Evolutionary conservation across 1,140 invertebrate genomes (phyloP).

Genomic region (Spodoptera frugiperda): DNA sequence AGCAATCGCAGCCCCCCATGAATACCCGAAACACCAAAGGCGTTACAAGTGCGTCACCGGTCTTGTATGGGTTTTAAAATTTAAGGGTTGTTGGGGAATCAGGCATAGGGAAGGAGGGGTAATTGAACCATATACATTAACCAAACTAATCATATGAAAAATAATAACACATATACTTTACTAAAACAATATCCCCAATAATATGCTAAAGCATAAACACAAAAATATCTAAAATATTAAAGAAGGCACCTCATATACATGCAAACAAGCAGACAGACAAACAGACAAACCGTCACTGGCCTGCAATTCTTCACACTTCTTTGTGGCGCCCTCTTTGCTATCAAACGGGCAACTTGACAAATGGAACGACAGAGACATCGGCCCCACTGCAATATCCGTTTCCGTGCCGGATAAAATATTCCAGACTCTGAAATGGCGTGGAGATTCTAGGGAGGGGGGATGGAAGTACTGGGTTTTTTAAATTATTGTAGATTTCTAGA

Average conservation of each 20-base stretch:
- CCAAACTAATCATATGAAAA: too few relatives aligned
- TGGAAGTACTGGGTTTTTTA: not conserved
- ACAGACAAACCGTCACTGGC: slow-evolving; percentile 27
- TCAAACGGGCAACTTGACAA: slow-evolving; percentile 73
- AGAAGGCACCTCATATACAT: not conserved
- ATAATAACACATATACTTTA: too few relatives aligned
- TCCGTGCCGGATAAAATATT: slow-evolving; percentile 57
- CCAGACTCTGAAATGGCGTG: slow-evolving; percentile 26
- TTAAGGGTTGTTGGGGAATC: too few relatives aligned
- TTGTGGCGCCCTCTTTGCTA: slow-evolving; percentile 64
- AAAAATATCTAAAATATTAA: not conserved
- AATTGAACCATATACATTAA: too few relatives aligned
- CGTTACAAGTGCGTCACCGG: too few relatives aligned
- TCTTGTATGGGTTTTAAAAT: too few relatives aligned
- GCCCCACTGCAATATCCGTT: slow-evolving; percentile 73
- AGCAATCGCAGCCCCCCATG: too few relatives aligned
- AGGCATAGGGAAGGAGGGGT: too few relatives aligned
- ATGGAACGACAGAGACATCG: slow-evolving; percentile 75
- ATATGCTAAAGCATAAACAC: not conserved
- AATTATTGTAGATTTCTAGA: not conserved
- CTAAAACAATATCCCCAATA: too few relatives aligned
- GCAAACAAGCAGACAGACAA: slow-evolving; percentile 17
- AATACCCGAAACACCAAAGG: too few relatives aligned
- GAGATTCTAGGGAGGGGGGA: slow-evolving; percentile 24
- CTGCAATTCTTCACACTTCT: slow-evolving; percentile 62